Evolutionary conservation across 2,113 vertebrate genomes (phyloP).

Genomic region (Neolamprologus ventralis): DNA sequence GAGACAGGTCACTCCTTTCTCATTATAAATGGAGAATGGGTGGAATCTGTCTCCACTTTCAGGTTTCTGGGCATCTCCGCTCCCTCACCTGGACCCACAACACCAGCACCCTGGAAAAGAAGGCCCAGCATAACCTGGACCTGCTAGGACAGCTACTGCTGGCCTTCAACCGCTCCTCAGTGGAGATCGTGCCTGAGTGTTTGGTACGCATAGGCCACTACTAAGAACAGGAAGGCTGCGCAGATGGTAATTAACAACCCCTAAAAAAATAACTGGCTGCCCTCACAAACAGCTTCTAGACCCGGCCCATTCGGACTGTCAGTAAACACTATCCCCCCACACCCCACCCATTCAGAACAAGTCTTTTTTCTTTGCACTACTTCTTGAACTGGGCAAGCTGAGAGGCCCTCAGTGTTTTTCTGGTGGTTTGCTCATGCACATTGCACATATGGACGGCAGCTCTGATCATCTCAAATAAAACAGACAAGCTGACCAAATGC

Average conservation of each 20-base stretch:
- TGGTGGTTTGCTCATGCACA: background rate
- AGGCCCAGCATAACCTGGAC: background rate
- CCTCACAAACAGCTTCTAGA: background rate
- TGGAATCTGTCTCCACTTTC: background rate
- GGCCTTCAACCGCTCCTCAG: background rate
- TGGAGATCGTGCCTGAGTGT: background rate
- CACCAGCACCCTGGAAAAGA: background rate
- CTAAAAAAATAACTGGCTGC: background rate
- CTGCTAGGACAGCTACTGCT: background rate
- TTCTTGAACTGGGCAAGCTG: background rate
- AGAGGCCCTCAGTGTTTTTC: background rate
- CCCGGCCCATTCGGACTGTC: background rate
- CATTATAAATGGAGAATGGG: background rate
- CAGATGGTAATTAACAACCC: background rate
- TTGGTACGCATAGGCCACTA: background rate
- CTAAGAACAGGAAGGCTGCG: background rate
- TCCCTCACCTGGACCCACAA: background rate
- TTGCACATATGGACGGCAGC: background rate
- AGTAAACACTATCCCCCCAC: background rate
- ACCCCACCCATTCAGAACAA: background rate
- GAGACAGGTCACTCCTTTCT: background rate
- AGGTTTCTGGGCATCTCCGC: background rate
- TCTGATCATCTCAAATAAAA: background rate
- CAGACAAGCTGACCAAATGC: background rate
- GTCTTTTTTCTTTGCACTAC: background rate